These are phyloP conservation scores for Pogonognathellus flavescens DNA, from an alignment of 1,140 invertebrate species.

Conservation along the genomic window DNA sequence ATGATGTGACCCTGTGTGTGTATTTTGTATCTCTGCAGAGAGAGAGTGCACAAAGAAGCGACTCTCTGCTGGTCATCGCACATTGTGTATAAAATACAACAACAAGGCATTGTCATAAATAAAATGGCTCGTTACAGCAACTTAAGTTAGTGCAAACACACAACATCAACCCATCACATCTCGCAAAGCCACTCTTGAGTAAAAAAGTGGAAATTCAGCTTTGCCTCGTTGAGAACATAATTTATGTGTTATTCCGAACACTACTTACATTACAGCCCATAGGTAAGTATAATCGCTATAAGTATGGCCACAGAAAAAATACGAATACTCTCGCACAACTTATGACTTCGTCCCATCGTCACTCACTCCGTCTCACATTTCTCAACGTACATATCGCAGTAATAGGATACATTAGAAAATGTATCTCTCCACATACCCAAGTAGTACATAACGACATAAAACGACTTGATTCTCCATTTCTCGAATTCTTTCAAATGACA, in stretches of 20 bases:
- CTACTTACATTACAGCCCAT: background rate
- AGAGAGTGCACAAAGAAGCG: no score
- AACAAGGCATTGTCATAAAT: slow-evolving; percentile 7
- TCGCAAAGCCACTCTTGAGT: background rate
- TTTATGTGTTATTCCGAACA: slow-evolving; percentile 29
- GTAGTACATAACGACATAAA: no score
- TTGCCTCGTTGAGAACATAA: slow-evolving; percentile 11
- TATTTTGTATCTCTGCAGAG: no score
- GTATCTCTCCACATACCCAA: no score
- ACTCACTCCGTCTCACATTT: background rate
- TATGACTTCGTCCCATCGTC: background rate
- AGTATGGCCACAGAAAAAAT: background rate
- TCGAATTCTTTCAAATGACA: no score
- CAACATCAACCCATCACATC: background rate
- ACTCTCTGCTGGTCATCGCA: no score
- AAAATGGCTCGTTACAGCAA: slow-evolving; percentile 4
- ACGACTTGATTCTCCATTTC: no score
- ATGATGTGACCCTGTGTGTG: no score
- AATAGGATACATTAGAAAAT: no score
- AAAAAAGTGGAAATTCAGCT: slow-evolving; percentile 31
- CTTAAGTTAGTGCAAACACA: background rate
- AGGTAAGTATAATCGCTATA: background rate
- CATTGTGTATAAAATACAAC: background rate
- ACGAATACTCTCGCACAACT: background rate
- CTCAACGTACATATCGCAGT: no score